Evolutionary conservation across 53 echinoderm and acorn worm species (phyloP), one percentile per base, ranked within the genome.

Genomic region (Crossaster papposus): DNA sequence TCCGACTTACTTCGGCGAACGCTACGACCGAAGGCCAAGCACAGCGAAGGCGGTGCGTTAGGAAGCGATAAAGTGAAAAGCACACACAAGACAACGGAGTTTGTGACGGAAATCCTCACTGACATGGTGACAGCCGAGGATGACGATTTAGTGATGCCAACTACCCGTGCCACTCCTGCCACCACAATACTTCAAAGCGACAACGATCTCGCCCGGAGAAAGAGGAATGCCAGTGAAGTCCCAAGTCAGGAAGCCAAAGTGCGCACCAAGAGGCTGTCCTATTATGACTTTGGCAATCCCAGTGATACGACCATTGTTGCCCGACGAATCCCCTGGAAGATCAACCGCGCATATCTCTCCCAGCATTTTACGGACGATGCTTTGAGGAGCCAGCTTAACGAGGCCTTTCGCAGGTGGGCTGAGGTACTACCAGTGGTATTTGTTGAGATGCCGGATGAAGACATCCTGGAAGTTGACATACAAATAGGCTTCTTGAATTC

Each of bases 321-420:
- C 10, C 36, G 12, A 2, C 24, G 14, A 14, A 94, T 97, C 37
- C 92, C 86, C 24, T 97, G 97, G 97, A 89, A 95, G 7, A 89
- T 97, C 54, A 51, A 93, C 1, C 82, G 76, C 78, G 72, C 24
- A 2, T 93, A 94, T 80, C 55, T 75, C 32, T 87, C 93, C 10
- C 34, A 62, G 30, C 70, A 89, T 36, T 89, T 93, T 51, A 34
- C 91, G 70, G 70, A 68, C 7, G 75, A 36, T 30, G 90, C 88
- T 35, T 85, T 93, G n/a, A 72, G 90, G 51, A 37, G 80, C 32
- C 84, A 79, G 26, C 71, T 93, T 3, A 35, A 33, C 10, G 36
- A 85, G 29, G 96, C 96, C 14, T 99, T 96, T 80, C 90, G 96
- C 17, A 89, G 92, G 72, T 99, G 99, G 99, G 96, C 96, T 3